Evolutionary conservation across 1,140 invertebrate species (phyloP).

Genomic region (Nixonia krombeini): DNA sequence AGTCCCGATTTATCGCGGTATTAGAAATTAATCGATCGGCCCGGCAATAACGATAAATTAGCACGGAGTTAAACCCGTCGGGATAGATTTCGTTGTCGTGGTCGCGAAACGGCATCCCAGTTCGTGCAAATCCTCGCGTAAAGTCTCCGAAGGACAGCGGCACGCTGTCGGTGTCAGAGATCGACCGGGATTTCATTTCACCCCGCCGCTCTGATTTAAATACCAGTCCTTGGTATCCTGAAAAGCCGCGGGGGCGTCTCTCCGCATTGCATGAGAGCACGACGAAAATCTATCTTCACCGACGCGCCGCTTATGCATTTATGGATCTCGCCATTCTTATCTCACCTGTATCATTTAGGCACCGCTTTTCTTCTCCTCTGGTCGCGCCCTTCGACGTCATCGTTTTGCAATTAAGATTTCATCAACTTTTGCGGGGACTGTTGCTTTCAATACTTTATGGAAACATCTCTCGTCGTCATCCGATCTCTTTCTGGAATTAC

Average conservation of each 20-base stretch:
- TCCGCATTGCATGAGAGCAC: constrained; percentile 14
- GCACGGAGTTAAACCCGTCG: constrained; percentile 49
- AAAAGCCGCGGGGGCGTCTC: constrained; percentile 14
- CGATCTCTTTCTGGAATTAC: too few relatives aligned
- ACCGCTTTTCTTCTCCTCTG: too few relatives aligned
- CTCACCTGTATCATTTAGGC: neutral
- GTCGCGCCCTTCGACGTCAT: constrained; percentile 3
- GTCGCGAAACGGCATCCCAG: constrained; percentile 34
- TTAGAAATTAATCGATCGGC: constrained; percentile 49
- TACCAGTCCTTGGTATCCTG: constrained; percentile 42
- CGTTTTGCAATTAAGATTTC: constrained; percentile 22
- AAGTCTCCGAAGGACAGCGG: constrained; percentile 31
- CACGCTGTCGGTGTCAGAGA: constrained; percentile 38
- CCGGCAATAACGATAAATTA: constrained; percentile 58
- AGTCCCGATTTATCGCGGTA: constrained; percentile 32
- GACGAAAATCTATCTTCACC: constrained; percentile 33
- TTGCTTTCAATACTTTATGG: neutral
- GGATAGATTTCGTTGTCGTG: constrained; percentile 44
- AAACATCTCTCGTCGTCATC: too few relatives aligned
- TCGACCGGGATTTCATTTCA: constrained; percentile 39
- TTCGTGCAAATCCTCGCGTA: constrained; percentile 43
- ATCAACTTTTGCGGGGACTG: constrained; percentile 13
- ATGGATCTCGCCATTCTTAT: constrained; percentile 40
- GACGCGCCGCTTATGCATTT: constrained; percentile 50
- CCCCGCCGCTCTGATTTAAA: constrained; percentile 52